Base-by-base conservation (phyloP, 2,888 invertebrate species). In the Nemotelus nigrinus region DNA sequence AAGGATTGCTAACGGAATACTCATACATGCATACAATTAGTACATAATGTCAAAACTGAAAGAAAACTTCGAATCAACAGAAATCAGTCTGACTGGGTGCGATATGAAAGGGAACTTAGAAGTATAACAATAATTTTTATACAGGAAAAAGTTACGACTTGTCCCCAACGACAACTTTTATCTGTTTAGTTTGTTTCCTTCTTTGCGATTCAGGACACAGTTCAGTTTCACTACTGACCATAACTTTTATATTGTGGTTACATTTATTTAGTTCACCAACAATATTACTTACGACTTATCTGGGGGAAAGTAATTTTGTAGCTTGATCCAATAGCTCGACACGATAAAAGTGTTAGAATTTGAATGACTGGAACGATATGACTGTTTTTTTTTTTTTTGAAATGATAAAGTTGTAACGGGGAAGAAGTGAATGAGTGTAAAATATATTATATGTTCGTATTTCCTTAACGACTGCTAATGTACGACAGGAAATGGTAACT, bases 201-300 rank as follows among this genome's bases (percentile, higher is more conserved):
- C 25, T 25, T 25, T 25, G 25, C 25, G 25, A 25, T 25, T 25
- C 25, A 25, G 41, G 25, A 41, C 43, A 43, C 44, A 10, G 65
- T 65, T 47, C 70, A 47, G 53, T 70, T 70, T 53, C 53, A 70
- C 70, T 70, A 70, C 10, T 70, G 70, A 55, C 53, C 70, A 70
- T 70, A 70, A 70, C 70, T 70, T 70, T 70, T 70, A 25, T 25
- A 70, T 70, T 70, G 70, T 70, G 53, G 70, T 70, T 55, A 70
- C 70, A 55, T 70, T 70, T 55, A 70, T 70, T 70, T 70, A 50
- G 53, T 70, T 70, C 70, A n/a, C n/a, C 7, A 39, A 70, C 53
- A 70, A 70, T 70, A 70, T 70, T 70, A 70, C 43, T 70, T 55
- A 55, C 55, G 55, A 70, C 70, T 70, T 70, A 70, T 70, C 53